phyloP scores from a whole-genome alignment of 2,113 vertebrate genomes.

The Microcebus ravelobensis region DNA sequence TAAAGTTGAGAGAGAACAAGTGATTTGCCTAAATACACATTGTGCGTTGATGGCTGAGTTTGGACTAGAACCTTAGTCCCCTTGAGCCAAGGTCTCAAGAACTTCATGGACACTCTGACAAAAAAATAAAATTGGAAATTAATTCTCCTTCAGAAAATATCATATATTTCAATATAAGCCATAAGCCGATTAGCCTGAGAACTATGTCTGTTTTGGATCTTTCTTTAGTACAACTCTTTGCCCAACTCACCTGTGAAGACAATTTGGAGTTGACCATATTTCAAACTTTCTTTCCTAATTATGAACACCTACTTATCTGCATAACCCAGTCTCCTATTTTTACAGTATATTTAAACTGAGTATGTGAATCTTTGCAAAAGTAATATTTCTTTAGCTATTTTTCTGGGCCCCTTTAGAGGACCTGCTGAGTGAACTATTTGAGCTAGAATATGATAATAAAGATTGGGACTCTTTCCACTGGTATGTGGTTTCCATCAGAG shows the following conservation, averaged over 20 bases:
- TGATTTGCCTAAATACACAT: not conserved
- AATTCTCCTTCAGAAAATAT: conserved; percentile 2
- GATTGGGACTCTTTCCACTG: not conserved
- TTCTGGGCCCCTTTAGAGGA: conserved; percentile 25
- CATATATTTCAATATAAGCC: not conserved
- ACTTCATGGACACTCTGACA: not conserved
- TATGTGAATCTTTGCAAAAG: conserved; percentile 44
- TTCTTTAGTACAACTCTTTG: not conserved
- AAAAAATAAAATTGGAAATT: conserved; percentile 32
- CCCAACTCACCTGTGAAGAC: not conserved
- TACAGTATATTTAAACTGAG: conserved; percentile 22
- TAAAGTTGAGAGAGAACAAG: not conserved
- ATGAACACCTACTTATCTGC: not conserved
- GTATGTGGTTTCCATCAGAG: conserved; percentile 66
- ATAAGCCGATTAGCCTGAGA: not conserved
- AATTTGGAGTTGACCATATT: not conserved
- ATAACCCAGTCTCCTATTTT: conserved; percentile 31
- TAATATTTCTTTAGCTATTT: conserved; percentile 47
- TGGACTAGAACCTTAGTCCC: not conserved
- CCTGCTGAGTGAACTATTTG: conserved; percentile 67
- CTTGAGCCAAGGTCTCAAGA: not conserved
- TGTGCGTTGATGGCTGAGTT: not conserved
- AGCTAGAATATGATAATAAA: conserved; percentile 52
- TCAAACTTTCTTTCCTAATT: conserved; percentile 27
- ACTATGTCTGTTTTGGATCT: not conserved